These are phyloP conservation scores for Ormyrus labotus DNA, from an alignment of 2,888 invertebrate genomes.

Conservation along the genomic window DNA sequence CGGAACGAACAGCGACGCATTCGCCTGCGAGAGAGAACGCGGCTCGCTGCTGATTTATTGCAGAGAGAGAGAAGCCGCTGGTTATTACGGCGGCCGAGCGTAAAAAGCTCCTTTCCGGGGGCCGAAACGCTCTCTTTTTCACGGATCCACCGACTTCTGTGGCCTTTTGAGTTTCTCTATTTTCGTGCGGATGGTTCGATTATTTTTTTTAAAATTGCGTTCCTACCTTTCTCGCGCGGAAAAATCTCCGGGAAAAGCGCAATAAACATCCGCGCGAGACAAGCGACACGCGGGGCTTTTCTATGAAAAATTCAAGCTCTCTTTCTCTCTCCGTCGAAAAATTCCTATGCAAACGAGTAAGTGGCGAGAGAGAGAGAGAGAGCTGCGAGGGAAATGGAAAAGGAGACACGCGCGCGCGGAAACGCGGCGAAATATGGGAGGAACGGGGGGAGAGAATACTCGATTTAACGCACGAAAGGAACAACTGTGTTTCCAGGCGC, in stretches of 20 bases:
- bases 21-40: background rate
- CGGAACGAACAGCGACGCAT: background rate
- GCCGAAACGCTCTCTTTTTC: too few relatives aligned
- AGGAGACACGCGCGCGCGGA: slow-evolving; percentile 3
- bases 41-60: slow-evolving; percentile 40
- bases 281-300: slow-evolving; percentile 47
- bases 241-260: slow-evolving; percentile 39
- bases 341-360: slow-evolving; percentile 48
- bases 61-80: background rate
- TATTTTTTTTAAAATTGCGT: too few relatives aligned
- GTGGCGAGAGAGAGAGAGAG: slow-evolving; percentile 34
- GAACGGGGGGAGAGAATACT: background rate
- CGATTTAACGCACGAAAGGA: slow-evolving; percentile 44
- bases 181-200: too few relatives aligned
- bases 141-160: too few relatives aligned
- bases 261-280: slow-evolving; percentile 52
- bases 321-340: slow-evolving; percentile 17
- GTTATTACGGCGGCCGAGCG: too few relatives aligned
- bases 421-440: background rate
- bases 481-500: slow-evolving; percentile 19
- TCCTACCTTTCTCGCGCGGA: too few relatives aligned
- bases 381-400: slow-evolving; percentile 17
- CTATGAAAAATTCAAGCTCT: slow-evolving; percentile 51
- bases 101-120: too few relatives aligned
- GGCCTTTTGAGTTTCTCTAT: too few relatives aligned